Evolutionary conservation across 2,113 vertebrate genomes (phyloP).

Genomic region (Astur gentilis): DNA sequence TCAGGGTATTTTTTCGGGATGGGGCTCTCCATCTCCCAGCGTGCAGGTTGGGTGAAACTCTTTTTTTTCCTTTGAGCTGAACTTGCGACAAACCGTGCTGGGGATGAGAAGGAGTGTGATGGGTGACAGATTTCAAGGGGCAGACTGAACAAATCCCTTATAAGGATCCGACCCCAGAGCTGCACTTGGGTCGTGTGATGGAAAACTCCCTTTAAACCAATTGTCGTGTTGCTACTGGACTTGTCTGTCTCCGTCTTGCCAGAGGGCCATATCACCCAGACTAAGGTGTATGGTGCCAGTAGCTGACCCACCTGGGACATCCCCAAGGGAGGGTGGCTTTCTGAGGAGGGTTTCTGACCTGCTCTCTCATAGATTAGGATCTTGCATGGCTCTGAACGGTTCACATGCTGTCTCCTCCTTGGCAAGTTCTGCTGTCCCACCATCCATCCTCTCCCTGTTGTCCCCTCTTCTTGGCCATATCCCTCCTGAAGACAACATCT

Average conservation of each 20-base stretch:
- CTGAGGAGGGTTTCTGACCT: background rate
- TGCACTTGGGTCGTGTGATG: too few relatives aligned
- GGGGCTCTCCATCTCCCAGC: background rate
- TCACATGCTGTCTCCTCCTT: background rate
- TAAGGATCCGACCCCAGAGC: background rate
- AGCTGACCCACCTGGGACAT: too few relatives aligned
- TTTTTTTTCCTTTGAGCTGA: background rate
- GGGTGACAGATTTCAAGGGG: background rate
- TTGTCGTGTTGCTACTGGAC: background rate
- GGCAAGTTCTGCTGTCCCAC: background rate
- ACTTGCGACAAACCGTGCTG: background rate
- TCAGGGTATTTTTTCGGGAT: background rate
- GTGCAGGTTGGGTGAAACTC: background rate
- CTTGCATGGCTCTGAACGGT: background rate
- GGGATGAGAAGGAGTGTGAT: background rate
- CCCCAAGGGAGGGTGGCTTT: background rate
- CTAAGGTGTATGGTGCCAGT: accelerated
- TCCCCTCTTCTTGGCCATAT: background rate
- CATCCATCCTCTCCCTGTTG: background rate
- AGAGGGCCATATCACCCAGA: background rate
- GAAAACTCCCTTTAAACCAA: background rate
- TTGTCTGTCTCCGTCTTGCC: background rate
- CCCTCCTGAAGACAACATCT: background rate
- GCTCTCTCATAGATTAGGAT: background rate
- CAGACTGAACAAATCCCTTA: background rate